Evolutionary conservation across 1,140 invertebrate genomes (phyloP), one percentile per base, ranked within the genome.

Genomic region (Drosophila littoralis): DNA sequence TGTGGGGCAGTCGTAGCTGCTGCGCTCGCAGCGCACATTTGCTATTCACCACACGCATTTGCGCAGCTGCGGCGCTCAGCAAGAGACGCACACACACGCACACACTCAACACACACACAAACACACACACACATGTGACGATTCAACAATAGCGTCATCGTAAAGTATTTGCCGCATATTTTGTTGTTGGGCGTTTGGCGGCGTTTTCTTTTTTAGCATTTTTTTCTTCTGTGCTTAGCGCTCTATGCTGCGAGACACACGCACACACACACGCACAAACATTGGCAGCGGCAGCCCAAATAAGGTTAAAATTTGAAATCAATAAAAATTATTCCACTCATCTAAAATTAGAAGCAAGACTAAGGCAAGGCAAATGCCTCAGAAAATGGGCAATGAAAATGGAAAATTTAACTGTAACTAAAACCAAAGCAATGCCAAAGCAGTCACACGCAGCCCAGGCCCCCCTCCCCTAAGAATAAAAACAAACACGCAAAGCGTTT

Each of bases 291-390:
- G 9, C 51, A 69, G 7, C 33, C 50, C 69, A 84, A 88, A 88
- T 89, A 88, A 88, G 84, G 85, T 89, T 89, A 84, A 90, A 85
- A 89, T 84, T 89, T 89, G 81, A 89, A 89, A 89, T 89, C 84
- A 90, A 89, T 89, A 89, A 89, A 89, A 84, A 80, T 89, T 84
- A 89, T 89, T 84, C 68, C 77, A 84, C 75, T 79, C 77, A 81
- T 84, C 84, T 89, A 89, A 89, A 89, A 84, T 84, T 89, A 89
- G 85, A 71, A 50, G 54, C 12, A 80, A 77, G 77, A 65, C 75
- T 79, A 71, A 70, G 81, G 74, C 67, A 77, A 74, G 54, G 55
- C 50, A 66, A 77, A 72, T 28, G 40, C 28, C 40, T 48, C 6
- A 12, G 38, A 40, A 38, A 38, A 38, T 38, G 36, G 12, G 36